Evolutionary conservation across 2,888 invertebrate species (phyloP).

Genomic region (Sympetrum striolatum): DNA sequence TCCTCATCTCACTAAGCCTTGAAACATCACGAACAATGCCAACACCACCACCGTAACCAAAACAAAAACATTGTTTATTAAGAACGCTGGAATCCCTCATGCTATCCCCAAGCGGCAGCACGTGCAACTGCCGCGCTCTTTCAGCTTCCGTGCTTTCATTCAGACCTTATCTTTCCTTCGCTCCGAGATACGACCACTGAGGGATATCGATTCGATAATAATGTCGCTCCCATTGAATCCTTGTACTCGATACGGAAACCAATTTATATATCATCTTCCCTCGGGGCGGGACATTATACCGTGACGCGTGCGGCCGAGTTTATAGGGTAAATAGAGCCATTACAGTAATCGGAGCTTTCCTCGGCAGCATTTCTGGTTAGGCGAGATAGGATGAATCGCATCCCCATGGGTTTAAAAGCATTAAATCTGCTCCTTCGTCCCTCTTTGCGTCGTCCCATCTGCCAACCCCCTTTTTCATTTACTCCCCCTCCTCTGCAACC

Average conservation of each 20-base stretch:
- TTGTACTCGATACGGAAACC: neutral
- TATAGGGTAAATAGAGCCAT: constrained; percentile 12
- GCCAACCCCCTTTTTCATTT: neutral
- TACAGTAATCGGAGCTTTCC: neutral
- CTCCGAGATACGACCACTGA: neutral
- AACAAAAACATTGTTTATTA: no score
- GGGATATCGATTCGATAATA: neutral
- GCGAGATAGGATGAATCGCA: constrained; percentile 20
- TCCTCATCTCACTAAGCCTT: no score
- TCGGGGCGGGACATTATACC: neutral
- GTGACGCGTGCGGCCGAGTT: neutral
- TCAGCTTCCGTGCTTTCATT: no score
- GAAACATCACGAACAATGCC: no score
- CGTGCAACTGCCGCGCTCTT: no score
- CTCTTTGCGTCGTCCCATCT: neutral
- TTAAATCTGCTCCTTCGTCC: constrained; percentile 7
- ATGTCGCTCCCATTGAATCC: neutral
- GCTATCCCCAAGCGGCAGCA: no score
- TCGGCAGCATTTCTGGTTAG: neutral
- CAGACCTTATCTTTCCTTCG: no score
- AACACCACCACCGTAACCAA: no score
- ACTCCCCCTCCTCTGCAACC: neutral
- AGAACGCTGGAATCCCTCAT: no score
- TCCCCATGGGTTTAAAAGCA: constrained; percentile 21
- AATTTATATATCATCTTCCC: neutral